Evolutionary conservation across 1,140 invertebrate genomes (phyloP).

Genomic region (Hyles euphorbiae): DNA sequence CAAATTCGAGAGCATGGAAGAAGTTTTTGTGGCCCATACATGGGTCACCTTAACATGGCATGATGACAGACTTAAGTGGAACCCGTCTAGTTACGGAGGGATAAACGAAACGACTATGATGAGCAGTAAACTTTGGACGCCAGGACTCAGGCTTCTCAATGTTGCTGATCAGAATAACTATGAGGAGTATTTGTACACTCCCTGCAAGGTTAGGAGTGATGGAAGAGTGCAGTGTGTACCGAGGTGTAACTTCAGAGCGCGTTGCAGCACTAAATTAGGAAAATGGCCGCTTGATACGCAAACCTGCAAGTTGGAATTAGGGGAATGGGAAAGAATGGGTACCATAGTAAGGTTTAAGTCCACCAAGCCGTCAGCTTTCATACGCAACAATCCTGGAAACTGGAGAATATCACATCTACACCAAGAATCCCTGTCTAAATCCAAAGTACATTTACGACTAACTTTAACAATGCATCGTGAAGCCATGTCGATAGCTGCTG

Average conservation of each 20-base stretch:
- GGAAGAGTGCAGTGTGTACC: neutral
- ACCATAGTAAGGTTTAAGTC: conserved; percentile 8
- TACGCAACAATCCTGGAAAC: neutral
- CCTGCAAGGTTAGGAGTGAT: neutral
- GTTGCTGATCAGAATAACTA: neutral
- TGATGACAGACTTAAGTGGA: conserved; percentile 4
- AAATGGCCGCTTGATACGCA: conserved; percentile 41
- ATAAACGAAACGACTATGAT: conserved; percentile 9
- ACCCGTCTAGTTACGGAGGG: neutral
- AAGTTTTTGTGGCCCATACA: neutral
- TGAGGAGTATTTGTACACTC: neutral
- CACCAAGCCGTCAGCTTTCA: neutral
- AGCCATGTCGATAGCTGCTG: neutral
- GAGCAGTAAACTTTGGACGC: conserved; percentile 6
- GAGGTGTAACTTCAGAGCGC: conserved; percentile 7
- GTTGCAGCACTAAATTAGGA: conserved; percentile 20
- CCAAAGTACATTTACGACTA: neutral
- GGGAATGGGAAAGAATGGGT: conserved; percentile 10
- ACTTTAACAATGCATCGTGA: neutral
- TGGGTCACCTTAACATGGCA: neutral
- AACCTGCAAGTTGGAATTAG: conserved; percentile 18
- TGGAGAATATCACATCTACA: neutral
- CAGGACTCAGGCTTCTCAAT: conserved; percentile 1
- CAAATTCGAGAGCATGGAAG: neutral
- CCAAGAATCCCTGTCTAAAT: neutral